phyloP scores from a whole-genome alignment of 2,888 invertebrate genomes.

The Apodemia zela region DNA sequence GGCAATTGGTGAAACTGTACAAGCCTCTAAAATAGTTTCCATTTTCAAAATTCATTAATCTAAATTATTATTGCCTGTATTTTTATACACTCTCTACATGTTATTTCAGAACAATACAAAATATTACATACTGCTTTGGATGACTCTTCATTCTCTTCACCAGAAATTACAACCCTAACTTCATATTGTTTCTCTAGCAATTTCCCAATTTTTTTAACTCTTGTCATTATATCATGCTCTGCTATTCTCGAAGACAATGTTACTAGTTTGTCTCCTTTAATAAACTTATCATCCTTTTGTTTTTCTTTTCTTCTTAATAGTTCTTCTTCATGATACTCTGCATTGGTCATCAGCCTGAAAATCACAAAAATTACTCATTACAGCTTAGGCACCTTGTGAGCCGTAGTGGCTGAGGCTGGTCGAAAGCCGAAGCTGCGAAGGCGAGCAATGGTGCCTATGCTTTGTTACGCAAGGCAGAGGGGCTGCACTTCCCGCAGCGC shows the following conservation, averaged over 20 bases:
- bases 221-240: conserved; percentile 83
- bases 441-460: too few relatives aligned
- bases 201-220: conserved; percentile 83
- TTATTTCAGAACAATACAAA: background rate
- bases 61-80: too few relatives aligned
- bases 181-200: conserved; percentile 84
- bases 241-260: conserved; percentile 82
- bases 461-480: too few relatives aligned
- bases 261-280: conserved; percentile 83
- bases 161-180: conserved; percentile 80
- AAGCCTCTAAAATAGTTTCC: too few relatives aligned
- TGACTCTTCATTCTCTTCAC: conserved; percentile 54
- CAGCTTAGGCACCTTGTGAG: too few relatives aligned
- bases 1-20: too few relatives aligned
- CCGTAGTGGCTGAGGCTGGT: too few relatives aligned
- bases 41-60: too few relatives aligned
- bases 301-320: conserved; percentile 73
- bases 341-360: conserved; percentile 81
- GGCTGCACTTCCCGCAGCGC: too few relatives aligned
- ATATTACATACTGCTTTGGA: conserved; percentile 42
- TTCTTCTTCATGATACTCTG: conserved; percentile 84
- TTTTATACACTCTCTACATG: too few relatives aligned
- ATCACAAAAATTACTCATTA: conserved; percentile 12
- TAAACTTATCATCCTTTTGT: conserved; percentile 51
- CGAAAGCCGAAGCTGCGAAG: too few relatives aligned